phyloP scores from a whole-genome alignment of 2,797 vertebrate genomes.

The Ambastaia sidthimunki region DNA sequence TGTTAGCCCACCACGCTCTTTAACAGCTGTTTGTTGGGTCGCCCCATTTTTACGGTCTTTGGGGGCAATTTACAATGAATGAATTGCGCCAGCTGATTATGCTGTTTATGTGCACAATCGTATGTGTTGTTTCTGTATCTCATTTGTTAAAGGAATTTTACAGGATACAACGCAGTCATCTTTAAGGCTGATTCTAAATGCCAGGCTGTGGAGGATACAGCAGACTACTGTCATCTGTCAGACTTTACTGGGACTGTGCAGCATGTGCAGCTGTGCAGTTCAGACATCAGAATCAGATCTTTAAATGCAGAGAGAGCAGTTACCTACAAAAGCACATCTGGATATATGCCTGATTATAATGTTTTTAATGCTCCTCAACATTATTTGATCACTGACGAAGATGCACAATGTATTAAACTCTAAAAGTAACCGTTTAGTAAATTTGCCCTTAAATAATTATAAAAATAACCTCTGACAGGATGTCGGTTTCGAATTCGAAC shows the following conservation, averaged over 20 bases:
- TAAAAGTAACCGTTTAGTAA: too few relatives aligned
- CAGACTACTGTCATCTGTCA: neutral
- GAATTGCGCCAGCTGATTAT: neutral
- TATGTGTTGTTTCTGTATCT: neutral
- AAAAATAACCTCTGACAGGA: too few relatives aligned
- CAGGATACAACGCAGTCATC: neutral
- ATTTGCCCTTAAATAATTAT: too few relatives aligned
- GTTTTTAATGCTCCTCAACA: neutral
- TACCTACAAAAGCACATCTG: neutral
- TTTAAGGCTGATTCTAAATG: neutral
- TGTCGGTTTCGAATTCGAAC: too few relatives aligned
- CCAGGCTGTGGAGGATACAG: neutral
- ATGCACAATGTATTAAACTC: neutral
- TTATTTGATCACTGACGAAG: neutral
- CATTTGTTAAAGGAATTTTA: too few relatives aligned
- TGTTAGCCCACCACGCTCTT: conserved; percentile 52
- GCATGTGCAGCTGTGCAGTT: neutral
- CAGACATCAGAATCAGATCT: neutral
- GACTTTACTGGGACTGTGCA: neutral
- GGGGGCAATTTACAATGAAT: neutral
- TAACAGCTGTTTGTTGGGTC: conserved; percentile 61
- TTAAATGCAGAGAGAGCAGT: neutral
- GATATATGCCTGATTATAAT: neutral
- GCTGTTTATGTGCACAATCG: neutral
- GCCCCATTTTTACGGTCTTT: conserved; percentile 55